Base-by-base conservation (phyloP, 2,888 invertebrate species). In the Polydrusus tereticollis region DNA sequence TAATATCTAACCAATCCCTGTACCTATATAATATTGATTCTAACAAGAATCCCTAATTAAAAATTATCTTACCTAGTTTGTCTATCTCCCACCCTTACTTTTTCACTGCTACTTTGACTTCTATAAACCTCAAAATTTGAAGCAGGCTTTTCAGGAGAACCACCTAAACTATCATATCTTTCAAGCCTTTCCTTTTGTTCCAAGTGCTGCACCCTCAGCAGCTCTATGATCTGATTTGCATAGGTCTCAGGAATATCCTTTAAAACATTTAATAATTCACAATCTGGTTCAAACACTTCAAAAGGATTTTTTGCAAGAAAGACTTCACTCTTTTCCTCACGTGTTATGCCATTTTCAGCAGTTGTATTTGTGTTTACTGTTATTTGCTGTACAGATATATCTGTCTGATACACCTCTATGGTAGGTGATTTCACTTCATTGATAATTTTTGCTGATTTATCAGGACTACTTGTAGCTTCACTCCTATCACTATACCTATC, bases 381-480 rank as follows among this genome's bases (percentile, higher is more conserved):
- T 18, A 82, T 78, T 73, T 80, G 78, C 67, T 82, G 80, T 6
- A 82, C 78, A 12, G 78, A 78, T 65, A 82, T 78, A 50, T 82
- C 82, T n/a, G 82, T 82, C 71, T 82, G 81, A 58, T 81, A 76
- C 16, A 81, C 78, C 70, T 80, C 79, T 65, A 81, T 75, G 20
- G 74, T 77, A n/a, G 80, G 79, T 4, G 76, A 73, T 47, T 52
- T 67, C 26, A 36, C 52, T 63, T 75, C 69, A 55, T 36, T 62
- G 8, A 65, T 47, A 41, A 14, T 41, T 62, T 72, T 64, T 36
- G 57, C n/a, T 43, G 66, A 36, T 14, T 66, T 21, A 55, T 58
- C 63, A 1, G 69, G 64, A 26, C 38, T 73, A 45, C 47, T 72
- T 47, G 8, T 20, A 8, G 38, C 21, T 4, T 59, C 59, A 50